Evolutionary conservation across 1,140 invertebrate species (phyloP), one percentile per base, ranked within the genome.

Genomic region (Drosophila azteca): DNA sequence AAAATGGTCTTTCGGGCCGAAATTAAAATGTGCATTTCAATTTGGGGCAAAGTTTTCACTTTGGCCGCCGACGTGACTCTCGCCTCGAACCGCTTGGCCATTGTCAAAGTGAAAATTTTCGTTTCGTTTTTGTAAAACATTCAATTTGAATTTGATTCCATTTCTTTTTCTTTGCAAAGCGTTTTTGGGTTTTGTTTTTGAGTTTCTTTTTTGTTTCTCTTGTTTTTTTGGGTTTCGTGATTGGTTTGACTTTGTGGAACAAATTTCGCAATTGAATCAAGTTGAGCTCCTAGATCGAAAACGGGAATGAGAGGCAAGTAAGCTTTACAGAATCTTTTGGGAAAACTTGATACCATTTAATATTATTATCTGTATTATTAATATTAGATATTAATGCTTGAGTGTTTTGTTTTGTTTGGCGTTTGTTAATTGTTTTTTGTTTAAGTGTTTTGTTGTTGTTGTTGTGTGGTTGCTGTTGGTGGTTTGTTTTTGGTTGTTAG

Each of bases 271-370:
- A 85, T 91, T 91, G 90, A 91, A 91, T 91, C 90, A 91, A 91
- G 90, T 91, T 91, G 90, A 91, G 90, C 90, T 91, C 90, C 90
- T 91, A 91, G 90, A 91, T 91, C 90, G 90, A 91, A 91, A 91
- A 91, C 90, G 90, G 90, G 90, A 91, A 91, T 91, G 90, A 91
- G 90, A 91, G 90, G 90, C 87, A 91, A 91, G 90, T 90, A 91
- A 91, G 90, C 90, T 91, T 88, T 90, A 91, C 90, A 77, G 90
- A 91, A 91, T 90, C 83, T 77, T 91, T 87, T 90, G 85, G 90
- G 90, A 91, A 91, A 91, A 91, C 90, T 91, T 91, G 90, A 91
- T 91, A 91, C 85, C 90, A 87, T 81, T 88, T 20, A 20, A 20
- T 20, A 39, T 87, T 77, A 50, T 76, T 45, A 41, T 71, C 17